phyloP scores from a whole-genome alignment of 2,113 vertebrate species.

The Thalassarche chlororhynchos region DNA sequence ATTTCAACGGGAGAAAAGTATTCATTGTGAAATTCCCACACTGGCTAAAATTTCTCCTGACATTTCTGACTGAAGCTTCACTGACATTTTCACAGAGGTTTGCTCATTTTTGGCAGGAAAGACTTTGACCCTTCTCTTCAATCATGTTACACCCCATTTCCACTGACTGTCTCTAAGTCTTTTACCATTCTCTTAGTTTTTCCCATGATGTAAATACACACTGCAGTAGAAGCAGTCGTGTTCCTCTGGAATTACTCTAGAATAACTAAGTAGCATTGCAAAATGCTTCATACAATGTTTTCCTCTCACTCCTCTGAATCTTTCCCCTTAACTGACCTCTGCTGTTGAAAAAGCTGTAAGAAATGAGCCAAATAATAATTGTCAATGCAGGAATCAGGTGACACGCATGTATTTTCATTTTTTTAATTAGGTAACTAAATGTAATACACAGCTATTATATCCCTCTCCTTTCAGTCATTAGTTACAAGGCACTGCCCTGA shows the following conservation, averaged over 20 bases:
- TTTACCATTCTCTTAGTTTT: slow-evolving; percentile 3
- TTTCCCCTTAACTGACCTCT: neutral
- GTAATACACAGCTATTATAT: neutral
- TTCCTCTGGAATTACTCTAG: neutral
- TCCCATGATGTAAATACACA: neutral
- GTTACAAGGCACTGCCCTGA: neutral
- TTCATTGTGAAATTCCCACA: neutral
- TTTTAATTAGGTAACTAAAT: neutral
- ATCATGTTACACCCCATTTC: slow-evolving; percentile 51
- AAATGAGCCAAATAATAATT: neutral
- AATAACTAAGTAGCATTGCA: neutral
- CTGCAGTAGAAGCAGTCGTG: neutral
- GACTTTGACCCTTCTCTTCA: slow-evolving; percentile 33
- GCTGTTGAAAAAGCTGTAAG: neutral
- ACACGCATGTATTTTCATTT: neutral
- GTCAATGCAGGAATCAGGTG: neutral
- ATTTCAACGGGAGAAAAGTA: neutral
- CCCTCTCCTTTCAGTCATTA: neutral
- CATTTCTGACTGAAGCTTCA: slow-evolving; percentile 35
- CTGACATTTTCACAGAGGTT: slow-evolving; percentile 45
- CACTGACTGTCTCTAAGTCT: neutral
- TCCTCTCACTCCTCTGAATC: neutral
- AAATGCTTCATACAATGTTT: neutral
- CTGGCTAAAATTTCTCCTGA: slow-evolving; percentile 6
- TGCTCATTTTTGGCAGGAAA: slow-evolving; percentile 27